Base-by-base conservation (phyloP, 2,797 vertebrate genomes). In the Lepus townsendii region DNA sequence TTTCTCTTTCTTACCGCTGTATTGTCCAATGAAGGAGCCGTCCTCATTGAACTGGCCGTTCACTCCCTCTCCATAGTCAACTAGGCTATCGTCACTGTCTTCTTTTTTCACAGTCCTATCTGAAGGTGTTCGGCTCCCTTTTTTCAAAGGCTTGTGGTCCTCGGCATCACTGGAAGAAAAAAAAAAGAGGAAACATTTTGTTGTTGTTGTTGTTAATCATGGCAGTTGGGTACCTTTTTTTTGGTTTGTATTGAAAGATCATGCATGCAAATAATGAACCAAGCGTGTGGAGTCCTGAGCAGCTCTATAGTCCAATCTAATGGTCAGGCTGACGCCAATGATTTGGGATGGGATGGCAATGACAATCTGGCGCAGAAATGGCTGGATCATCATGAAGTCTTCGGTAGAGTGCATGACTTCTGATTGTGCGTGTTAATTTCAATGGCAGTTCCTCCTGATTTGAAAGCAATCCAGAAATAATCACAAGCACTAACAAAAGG, bases 41-140 rank as follows among this genome's bases (percentile, higher is more conserved):
- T 99, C 99, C 98, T 99, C 99, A 98, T 99, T 99, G 99, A 99
- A 99, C 98, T 99, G 99, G 95, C 99, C 99, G 71, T 99, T 99
- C 97, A 99, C 99, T 88, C 99, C 99, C 98, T 99, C 99, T 94
- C 99, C 99, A 98, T 99, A 99, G 99, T 99, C 99, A 98, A 99
- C 99, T 98, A 99, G 99, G 98, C 99, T 99, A 98, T 99, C 99
- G 95, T 99, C 99, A 96, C 99, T 99, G 97, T 99, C 99, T 97
- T 99, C 99, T 96, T 99, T 99, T 99, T 99, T 99, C 98, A 99
- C 99, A 97, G 99, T 99, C 97, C 99, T 99, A 97, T 99, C 99
- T 97, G 99, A 99, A 82, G 99, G 99, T 73, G 99, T 99, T 97
- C 99, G 99, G 98, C 99, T 99, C 97, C 99, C 99, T 98, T 99